These are phyloP conservation scores for Kradibia gibbosae DNA, from an alignment of 1,140 invertebrate genomes.

Conservation along the genomic window DNA sequence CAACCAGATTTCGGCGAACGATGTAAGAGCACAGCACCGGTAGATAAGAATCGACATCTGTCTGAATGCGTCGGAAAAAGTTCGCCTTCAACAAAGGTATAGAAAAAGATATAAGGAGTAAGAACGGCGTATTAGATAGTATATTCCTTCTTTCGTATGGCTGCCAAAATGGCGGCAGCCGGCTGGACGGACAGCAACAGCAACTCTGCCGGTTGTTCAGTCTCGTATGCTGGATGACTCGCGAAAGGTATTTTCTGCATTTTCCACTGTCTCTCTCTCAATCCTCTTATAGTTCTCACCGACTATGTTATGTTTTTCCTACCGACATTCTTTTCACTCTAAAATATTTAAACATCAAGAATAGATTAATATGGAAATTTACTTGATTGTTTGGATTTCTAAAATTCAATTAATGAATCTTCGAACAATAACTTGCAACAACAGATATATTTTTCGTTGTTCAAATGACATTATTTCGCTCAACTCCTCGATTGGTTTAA, in stretches of 20 bases:
- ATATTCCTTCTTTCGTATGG: conserved; percentile 57
- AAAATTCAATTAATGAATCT: too few relatives aligned
- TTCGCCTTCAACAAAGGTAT: not conserved
- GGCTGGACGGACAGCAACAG: conserved; percentile 63
- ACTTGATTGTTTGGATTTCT: too few relatives aligned
- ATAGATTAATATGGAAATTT: too few relatives aligned
- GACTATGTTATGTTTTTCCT: too few relatives aligned
- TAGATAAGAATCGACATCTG: conserved; percentile 29
- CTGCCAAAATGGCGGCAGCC: conserved; percentile 72
- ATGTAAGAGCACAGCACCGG: not conserved
- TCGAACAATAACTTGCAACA: too few relatives aligned
- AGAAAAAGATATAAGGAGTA: conserved; percentile 27
- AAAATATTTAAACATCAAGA: too few relatives aligned
- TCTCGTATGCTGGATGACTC: conserved; percentile 50
- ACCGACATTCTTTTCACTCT: too few relatives aligned
- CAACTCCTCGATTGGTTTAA: too few relatives aligned
- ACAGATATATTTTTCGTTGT: too few relatives aligned
- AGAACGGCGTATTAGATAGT: not conserved
- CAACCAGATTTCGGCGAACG: conserved; percentile 9
- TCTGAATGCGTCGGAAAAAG: not conserved
- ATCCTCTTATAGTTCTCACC: not conserved
- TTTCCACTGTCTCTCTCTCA: not conserved
- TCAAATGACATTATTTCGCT: too few relatives aligned
- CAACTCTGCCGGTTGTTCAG: conserved; percentile 57
- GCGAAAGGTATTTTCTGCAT: not conserved